phyloP scores from a whole-genome alignment of 2,113 vertebrate genomes.

The Chlamydotis undulata region DNA sequence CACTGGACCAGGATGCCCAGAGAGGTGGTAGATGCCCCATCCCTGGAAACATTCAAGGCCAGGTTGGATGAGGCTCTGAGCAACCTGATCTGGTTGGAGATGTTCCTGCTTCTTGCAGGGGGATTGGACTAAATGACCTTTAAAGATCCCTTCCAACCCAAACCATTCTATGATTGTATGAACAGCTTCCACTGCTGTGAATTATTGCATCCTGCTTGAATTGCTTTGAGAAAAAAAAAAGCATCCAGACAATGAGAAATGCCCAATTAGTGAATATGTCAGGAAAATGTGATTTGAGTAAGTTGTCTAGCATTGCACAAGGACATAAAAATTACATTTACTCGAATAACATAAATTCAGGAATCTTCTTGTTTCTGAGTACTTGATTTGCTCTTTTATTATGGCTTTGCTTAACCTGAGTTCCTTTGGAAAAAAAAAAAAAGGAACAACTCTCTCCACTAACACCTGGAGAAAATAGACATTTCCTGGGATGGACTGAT shows the following conservation, averaged over 20 bases:
- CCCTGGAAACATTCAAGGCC: too few relatives aligned
- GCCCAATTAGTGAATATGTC: constrained; percentile 14
- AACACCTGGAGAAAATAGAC: not conserved
- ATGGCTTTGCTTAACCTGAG: not conserved
- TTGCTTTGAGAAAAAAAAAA: not conserved
- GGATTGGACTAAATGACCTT: too few relatives aligned
- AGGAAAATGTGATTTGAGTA: constrained; percentile 52
- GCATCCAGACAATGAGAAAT: not conserved
- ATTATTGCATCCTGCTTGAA: not conserved
- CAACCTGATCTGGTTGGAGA: too few relatives aligned
- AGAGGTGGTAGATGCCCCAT: too few relatives aligned
- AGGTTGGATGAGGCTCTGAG: too few relatives aligned
- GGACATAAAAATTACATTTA: constrained; percentile 26
- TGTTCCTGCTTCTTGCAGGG: too few relatives aligned
- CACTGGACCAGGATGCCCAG: too few relatives aligned
- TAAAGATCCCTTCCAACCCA: too few relatives aligned
- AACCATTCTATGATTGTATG: not conserved
- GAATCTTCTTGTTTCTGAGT: not conserved
- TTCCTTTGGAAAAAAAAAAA: not conserved
- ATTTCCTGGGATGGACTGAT: not conserved
- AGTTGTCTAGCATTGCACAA: constrained; percentile 16
- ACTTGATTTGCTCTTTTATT: not conserved
- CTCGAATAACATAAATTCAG: not conserved
- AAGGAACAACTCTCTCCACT: not conserved
- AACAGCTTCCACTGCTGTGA: not conserved